Evolutionary conservation across 1,140 invertebrate genomes (phyloP).

Genomic region (Drosophila simulans): DNA sequence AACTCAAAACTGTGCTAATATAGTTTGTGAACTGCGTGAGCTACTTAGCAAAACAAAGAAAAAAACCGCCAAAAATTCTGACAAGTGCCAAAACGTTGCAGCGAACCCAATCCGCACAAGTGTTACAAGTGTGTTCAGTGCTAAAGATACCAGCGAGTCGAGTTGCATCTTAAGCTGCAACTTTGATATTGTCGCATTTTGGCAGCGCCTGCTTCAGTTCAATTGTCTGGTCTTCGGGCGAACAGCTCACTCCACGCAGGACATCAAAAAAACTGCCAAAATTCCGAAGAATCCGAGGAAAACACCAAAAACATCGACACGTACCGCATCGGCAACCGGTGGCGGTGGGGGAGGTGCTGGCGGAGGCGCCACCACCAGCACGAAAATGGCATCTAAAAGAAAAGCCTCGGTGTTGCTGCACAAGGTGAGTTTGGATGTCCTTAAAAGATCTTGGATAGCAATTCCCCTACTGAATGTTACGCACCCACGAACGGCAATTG

Average conservation of each 20-base stretch:
- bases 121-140: slow-evolving; percentile 66
- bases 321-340: slow-evolving; percentile 84
- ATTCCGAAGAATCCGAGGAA: slow-evolving; percentile 85
- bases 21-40: slow-evolving; percentile 15
- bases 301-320: slow-evolving; percentile 84
- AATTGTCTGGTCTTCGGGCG: slow-evolving; percentile 66
- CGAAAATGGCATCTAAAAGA: slow-evolving; percentile 85
- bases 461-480: background rate
- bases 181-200: slow-evolving; percentile 74
- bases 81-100: slow-evolving; percentile 20
- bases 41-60: slow-evolving; percentile 10
- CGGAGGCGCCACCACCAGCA: slow-evolving; percentile 82
- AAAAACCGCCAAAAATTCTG: slow-evolving; percentile 54
- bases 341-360: slow-evolving; percentile 83
- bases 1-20: slow-evolving; percentile 12
- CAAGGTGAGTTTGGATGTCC: slow-evolving; percentile 72
- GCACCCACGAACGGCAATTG: slow-evolving; percentile 1
- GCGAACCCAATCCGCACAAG: slow-evolving; percentile 49
- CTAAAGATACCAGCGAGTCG: slow-evolving; percentile 33
- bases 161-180: slow-evolving; percentile 61
- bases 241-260: slow-evolving; percentile 60
- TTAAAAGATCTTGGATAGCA: background rate
- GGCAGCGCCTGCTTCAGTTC: slow-evolving; percentile 69
- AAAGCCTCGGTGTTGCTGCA: slow-evolving; percentile 84
- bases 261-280: slow-evolving; percentile 79